Evolutionary conservation across 2,113 vertebrate species (phyloP), one percentile per base, ranked within the genome.

Genomic region (Cromileptes altivelis): DNA sequence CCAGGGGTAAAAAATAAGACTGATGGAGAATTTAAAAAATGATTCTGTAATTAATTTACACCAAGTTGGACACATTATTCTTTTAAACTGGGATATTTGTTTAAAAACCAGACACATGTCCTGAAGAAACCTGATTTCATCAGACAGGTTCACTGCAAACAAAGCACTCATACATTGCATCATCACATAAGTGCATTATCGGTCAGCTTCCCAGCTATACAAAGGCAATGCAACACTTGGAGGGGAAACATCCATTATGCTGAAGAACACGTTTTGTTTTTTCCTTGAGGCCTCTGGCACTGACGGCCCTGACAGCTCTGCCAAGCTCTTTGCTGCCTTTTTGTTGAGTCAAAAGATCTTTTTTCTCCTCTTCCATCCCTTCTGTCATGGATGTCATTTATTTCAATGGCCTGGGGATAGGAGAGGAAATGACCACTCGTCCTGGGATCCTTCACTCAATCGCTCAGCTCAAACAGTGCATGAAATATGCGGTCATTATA

Each of bases 191-290:
- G 76, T 84, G 88, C 81, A 58, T 81, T 70, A 72, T 73, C 58
- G 4, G 80, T 81, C 77, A 78, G 87, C 25, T 45, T 80, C 57
- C 68, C 69, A 50, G 53, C 33, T 56, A 37, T 42, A 53, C 60
- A 18, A 50, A n/a, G 40, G 21, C 33, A 57, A 65, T 37, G 68
- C 60, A 78, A 69, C 49, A 73, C 65, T 76, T n/a, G 25, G 8
- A 78, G 40, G 64, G 53, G 27, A 85, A 64, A 73, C 72, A 70
- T 82, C 86, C 88, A 90, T 91, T 89, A 84, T 60, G 58, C 63
- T 74, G 12, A 77, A 63, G 68, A 74, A 47, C 33, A 55, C 0
- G 1, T 21, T 27, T 72, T 65, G 13, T 47, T 65, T 13, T 47
- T 17, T 21, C 60, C 40, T 70, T 27, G 17, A 12, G 6, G 56